Evolutionary conservation across 2,888 invertebrate genomes (phyloP), one percentile per base, ranked within the genome.

Genomic region (Pterobdella sp.): DNA sequence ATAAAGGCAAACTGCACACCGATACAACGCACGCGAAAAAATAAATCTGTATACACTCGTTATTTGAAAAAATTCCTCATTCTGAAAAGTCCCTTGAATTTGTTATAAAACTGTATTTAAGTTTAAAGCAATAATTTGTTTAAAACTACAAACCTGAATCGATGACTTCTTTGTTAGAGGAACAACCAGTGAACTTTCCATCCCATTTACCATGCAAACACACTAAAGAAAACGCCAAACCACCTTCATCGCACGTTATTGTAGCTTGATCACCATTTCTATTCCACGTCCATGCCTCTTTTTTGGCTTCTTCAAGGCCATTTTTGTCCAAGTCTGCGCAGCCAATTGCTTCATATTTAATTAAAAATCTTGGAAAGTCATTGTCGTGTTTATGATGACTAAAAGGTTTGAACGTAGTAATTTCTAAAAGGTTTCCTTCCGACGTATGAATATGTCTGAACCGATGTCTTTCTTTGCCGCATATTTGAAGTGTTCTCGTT

Each of bases 301-400:
- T 56, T 3, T 56, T 26, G 14, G 18, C n/a, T 22, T 42, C 22
- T 7, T 26, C 60, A 22, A 26, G 32, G 29, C 49, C 26, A 29
- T 52, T 69, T 14, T 18, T 29, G 49, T 69, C 69, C 22, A 69
- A 26, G 56, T 69, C 52, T 49, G 69, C 37, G 37, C 69, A 69
- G n/a, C 69, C 69, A 34, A 69, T n/a, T 22, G 69, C 69, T 52
- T 69, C 31, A 26, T 69, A 69, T 49, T 69, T 42, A n/a, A 69
- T 18, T n/a, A 69, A 31, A 29, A 49, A 69, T 3, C 69, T 34
- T 4, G 42, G 26, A 31, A 26, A 29, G n/a, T 68, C 36, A 26
- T 26, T n/a, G 26, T 34, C 37, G 4, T 56, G 10, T 4, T 4
- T 18, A 22, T 56, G 18, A 22, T 56, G n/a, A n/a, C 32, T 49